Percentiles rank a stretch among this genome's conserved stretches.
Conservation (phyloP, 2,888 invertebrate species). For the Muschampia plurimacula region DNA sequence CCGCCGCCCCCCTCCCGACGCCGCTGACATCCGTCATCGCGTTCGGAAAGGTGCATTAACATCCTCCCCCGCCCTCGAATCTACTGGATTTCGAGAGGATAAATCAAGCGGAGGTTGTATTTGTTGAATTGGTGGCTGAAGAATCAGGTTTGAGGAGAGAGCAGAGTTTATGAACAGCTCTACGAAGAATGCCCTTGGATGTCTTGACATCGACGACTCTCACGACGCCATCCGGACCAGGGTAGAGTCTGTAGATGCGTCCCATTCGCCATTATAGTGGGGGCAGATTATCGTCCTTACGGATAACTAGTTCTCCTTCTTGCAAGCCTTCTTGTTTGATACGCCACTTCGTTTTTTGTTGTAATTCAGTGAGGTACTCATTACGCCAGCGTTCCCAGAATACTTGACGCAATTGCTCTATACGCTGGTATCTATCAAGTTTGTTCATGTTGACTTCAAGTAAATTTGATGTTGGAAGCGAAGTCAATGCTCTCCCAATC, state of each 20-base stretch:
- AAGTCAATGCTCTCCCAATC: background rate
- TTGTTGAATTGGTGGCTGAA: background rate
- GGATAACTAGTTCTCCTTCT: slow-evolving; percentile 26
- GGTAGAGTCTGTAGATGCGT: slow-evolving; percentile 39
- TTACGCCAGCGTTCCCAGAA: slow-evolving; percentile 35
- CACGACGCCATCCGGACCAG: slow-evolving; percentile 32
- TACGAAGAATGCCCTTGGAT: slow-evolving; percentile 25
- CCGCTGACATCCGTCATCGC: background rate
- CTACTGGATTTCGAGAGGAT: slow-evolving; percentile 9
- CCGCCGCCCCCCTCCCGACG: too few relatives aligned
- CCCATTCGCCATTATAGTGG: slow-evolving; percentile 43
- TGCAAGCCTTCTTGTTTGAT: slow-evolving; percentile 9
- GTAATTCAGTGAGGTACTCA: slow-evolving; percentile 41
- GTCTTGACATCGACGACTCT: slow-evolving; percentile 40
- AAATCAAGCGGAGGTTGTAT: slow-evolving; percentile 1
- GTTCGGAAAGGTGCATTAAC: slow-evolving; percentile 2
- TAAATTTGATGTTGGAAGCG: slow-evolving; percentile 8
- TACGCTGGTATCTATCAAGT: slow-evolving; percentile 20
- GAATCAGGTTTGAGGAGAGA: slow-evolving; percentile 9
- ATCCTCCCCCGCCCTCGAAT: slow-evolving; percentile 14
- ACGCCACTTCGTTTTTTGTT: slow-evolving; percentile 40
- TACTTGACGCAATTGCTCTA: slow-evolving; percentile 32
- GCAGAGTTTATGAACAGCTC: slow-evolving; percentile 3
- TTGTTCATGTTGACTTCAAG: slow-evolving; percentile 30
- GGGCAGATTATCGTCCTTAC: slow-evolving; percentile 39